phyloP scores from a whole-genome alignment of 2,113 vertebrate genomes.

The Indri indri region DNA sequence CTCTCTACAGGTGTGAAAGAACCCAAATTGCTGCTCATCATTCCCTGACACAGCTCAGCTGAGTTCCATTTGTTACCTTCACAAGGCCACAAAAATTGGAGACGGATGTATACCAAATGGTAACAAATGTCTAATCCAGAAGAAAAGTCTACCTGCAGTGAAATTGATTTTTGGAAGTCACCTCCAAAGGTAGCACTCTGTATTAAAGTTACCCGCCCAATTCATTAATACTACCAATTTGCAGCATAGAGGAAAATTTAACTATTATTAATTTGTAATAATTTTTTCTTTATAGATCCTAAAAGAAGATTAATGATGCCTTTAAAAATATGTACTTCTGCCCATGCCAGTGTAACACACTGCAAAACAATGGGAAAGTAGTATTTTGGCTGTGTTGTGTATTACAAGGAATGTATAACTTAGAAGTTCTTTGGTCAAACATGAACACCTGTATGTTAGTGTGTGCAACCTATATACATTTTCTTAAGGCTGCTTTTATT shows the following conservation, averaged over 20 bases:
- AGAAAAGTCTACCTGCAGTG: constrained; percentile 79
- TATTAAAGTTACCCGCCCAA: not conserved
- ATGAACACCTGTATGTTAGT: not conserved
- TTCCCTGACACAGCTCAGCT: constrained; percentile 82
- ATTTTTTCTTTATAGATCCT: constrained; percentile 16
- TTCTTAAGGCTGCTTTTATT: not conserved
- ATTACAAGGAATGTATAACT: not conserved
- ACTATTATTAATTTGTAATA: not conserved
- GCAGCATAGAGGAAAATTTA: constrained; percentile 43
- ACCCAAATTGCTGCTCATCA: constrained; percentile 88
- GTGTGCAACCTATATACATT: not conserved
- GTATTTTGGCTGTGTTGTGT: not conserved
- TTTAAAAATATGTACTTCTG: constrained; percentile 30
- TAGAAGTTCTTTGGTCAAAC: constrained; percentile 35
- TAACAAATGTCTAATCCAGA: constrained; percentile 87
- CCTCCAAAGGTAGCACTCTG: constrained; percentile 59
- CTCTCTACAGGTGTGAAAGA: constrained; percentile 84
- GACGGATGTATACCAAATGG: constrained; percentile 85
- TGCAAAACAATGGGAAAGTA: not conserved
- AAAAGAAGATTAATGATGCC: not conserved
- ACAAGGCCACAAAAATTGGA: constrained; percentile 85
- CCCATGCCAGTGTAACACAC: not conserved
- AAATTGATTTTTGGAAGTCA: constrained; percentile 78
- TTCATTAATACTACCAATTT: not conserved
- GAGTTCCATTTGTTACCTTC: constrained; percentile 84